Conservation (phyloP, 2,113 vertebrate species). For the Oceanodroma tethys region DNA sequence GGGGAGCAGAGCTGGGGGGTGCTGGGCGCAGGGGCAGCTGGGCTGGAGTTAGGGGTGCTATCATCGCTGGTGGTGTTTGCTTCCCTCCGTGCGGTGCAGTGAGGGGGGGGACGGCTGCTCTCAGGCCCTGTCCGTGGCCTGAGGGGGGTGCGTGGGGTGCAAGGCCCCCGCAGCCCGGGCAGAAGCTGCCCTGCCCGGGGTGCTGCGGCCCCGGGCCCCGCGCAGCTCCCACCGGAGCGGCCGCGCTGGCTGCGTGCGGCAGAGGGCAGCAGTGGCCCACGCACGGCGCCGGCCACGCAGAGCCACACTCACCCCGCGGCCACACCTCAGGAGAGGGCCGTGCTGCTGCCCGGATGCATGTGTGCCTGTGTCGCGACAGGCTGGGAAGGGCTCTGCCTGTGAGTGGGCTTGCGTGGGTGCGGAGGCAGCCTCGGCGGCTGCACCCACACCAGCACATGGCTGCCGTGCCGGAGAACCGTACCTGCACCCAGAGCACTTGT, state of each 20-base stretch:
- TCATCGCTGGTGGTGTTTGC: neutral
- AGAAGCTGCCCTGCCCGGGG: neutral
- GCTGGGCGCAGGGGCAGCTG: neutral
- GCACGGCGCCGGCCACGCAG: neutral
- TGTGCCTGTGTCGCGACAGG: neutral
- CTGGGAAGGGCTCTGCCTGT: neutral
- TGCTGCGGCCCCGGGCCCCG: neutral
- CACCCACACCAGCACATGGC: neutral
- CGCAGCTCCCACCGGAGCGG: neutral
- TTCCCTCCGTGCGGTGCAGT: neutral
- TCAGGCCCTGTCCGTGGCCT: neutral
- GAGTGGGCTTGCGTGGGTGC: neutral
- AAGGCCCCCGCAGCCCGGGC: fast-evolving
- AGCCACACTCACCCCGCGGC: neutral
- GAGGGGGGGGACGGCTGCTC: neutral
- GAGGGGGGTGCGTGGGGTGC: neutral
- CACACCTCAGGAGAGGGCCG: too few species aligned
- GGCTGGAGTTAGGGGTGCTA: neutral
- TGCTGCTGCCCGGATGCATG: fast-evolving
- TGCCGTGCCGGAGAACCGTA: neutral
- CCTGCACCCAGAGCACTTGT: fast-evolving
- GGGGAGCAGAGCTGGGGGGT: neutral
- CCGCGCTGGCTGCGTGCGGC: neutral
- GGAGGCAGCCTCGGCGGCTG: neutral
- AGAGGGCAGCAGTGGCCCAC: constrained; percentile 48